Percentiles rank a stretch among this genome's conserved stretches.
Conservation (phyloP, 2,797 vertebrate genomes). For the Parambassis ranga region DNA sequence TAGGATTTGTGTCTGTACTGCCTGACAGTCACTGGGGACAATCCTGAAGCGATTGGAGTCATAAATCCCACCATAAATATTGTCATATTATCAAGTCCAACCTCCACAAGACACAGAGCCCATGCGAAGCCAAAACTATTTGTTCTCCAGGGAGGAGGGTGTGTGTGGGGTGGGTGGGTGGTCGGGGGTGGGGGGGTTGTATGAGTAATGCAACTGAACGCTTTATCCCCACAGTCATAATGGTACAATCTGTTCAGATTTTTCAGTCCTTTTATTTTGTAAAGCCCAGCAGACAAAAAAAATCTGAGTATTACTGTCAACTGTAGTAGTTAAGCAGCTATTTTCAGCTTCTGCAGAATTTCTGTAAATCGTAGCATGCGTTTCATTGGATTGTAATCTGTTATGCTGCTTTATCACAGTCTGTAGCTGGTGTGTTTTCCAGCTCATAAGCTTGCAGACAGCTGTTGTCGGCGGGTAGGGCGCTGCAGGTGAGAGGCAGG, state of each 20-base stretch:
- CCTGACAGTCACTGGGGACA: background rate
- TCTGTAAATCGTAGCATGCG: no score
- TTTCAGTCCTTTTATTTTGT: background rate
- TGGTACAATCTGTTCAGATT: constrained; percentile 25
- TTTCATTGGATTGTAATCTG: background rate
- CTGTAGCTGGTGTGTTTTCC: background rate
- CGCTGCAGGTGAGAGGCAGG: constrained; percentile 8
- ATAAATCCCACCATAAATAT: constrained; percentile 10
- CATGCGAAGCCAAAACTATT: constrained; percentile 19
- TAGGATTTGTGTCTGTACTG: background rate
- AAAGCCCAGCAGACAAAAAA: background rate
- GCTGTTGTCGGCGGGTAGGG: constrained; percentile 1
- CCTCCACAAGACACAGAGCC: background rate
- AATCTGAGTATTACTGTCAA: background rate
- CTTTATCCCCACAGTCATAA: constrained; percentile 44
- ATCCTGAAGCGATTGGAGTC: background rate
- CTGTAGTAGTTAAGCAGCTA: background rate
- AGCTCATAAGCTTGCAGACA: background rate
- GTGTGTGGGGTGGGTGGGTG: background rate
- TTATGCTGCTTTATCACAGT: background rate
- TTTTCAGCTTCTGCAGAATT: background rate
- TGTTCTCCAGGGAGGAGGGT: constrained; percentile 12
- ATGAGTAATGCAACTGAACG: constrained; percentile 42
- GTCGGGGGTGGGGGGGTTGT: background rate
- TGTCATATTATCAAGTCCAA: constrained; percentile 9